These are phyloP conservation scores for Pterostichus niger DNA, from an alignment of 2,888 invertebrate species.

Conservation along the genomic window DNA sequence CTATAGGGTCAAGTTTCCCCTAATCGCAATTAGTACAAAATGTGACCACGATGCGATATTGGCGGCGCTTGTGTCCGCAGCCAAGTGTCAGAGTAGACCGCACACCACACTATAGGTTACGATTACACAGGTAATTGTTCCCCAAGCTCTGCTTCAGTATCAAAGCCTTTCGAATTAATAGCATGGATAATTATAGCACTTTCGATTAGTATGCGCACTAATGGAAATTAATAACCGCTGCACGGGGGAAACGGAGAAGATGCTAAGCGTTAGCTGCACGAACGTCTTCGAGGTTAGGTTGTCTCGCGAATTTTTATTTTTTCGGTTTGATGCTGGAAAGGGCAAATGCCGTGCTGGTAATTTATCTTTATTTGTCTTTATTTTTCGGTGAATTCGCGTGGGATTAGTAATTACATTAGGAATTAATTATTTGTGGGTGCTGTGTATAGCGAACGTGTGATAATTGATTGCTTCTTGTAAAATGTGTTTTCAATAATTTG, in stretches of 20 bases:
- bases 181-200: constrained; percentile 65
- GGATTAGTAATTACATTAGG: constrained; percentile 57
- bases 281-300: constrained; percentile 25
- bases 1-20: constrained; percentile 17
- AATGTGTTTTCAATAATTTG: constrained; percentile 43
- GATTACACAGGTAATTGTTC: constrained; percentile 61
- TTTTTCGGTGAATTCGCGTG: constrained; percentile 52
- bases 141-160: constrained; percentile 46
- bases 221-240: constrained; percentile 65
- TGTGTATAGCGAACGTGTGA: constrained; percentile 28
- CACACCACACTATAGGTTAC: constrained; percentile 37
- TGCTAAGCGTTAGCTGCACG: constrained; percentile 18
- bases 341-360: constrained; percentile 17
- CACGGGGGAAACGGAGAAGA: not conserved
- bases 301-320: constrained; percentile 23
- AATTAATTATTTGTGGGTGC: constrained; percentile 50
- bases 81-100: constrained; percentile 6
- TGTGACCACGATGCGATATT: constrained; percentile 21
- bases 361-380: constrained; percentile 58
- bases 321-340: constrained; percentile 4
- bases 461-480: constrained; percentile 42
- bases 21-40: constrained; percentile 46
- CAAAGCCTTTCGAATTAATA: constrained; percentile 67
- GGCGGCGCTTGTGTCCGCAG: constrained; percentile 4
- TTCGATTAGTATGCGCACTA: constrained; percentile 65